Base-by-base conservation (phyloP, 1,140 invertebrate species). In the Drosophila paulistorum region DNA sequence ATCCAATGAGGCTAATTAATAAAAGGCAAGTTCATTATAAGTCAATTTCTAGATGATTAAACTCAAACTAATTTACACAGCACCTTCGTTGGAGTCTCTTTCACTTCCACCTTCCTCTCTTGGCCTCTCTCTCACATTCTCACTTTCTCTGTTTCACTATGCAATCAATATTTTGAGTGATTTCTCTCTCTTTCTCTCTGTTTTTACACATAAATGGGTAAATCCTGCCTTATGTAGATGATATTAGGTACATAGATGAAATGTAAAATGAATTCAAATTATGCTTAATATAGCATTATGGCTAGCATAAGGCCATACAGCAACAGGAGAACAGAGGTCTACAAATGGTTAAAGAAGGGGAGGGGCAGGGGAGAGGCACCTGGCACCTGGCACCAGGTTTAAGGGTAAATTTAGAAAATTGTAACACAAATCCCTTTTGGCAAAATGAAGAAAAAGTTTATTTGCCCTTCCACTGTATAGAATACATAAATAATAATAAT, bases 231-330 rank as follows among this genome's bases (percentile, higher is more conserved):
- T 41, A 51, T 61, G 30, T 45, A 66, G 35, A 41, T 39, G 57
- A 57, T 63, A 66, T 39, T 39, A 13, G 11, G 37, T 5, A 39
- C 37, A 39, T 39, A 39, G 37, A 39, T 13, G 11, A 68, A 77
- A 84, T 67, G 72, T 67, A 71, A 81, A 85, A 84, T 84, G 71
- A 84, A 74, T 86, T 78, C 23, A 75, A 81, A 81, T 86, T 78
- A 62, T 62, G 65, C 65, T 68, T 78, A 81, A 84, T 84, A 84
- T 77, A 85, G 82, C 80, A 68, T 74, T 66, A 65, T 71, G 42
- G 37, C 37, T 3, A 11, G 10, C 10, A 13, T 39, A 13, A 39
- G 20, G 20, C 20, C 13, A 5, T 11, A 39, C 0, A 10, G 35
- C 35, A 37, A 63, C 7, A 9, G 58, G 39, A 23, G 14, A 23